Conservation (phyloP, 2,113 vertebrate species). For the Entosphenus tridentatus region DNA sequence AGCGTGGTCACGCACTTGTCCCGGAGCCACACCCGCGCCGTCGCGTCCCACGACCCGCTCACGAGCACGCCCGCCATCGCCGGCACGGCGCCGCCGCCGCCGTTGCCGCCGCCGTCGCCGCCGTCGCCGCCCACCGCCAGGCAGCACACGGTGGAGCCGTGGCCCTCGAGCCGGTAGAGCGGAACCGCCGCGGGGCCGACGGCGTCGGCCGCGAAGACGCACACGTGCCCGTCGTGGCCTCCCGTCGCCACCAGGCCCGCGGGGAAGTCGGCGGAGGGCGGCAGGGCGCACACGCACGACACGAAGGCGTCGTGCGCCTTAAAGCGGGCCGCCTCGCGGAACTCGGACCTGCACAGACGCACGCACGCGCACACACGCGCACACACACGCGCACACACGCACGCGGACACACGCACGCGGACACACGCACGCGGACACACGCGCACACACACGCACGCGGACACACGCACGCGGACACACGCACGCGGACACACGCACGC, state of each 20-base stretch:
- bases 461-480: no score
- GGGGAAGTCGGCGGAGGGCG: conserved; percentile 58
- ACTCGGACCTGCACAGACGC: no score
- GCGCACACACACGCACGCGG: no score
- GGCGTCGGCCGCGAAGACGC: conserved; percentile 52
- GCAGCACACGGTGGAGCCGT: conserved; percentile 22
- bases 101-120: conserved; percentile 28
- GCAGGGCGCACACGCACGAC: conserved; percentile 73
- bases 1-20: conserved; percentile 97
- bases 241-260: conserved; percentile 71
- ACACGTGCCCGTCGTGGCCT: conserved; percentile 80
- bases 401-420: no score
- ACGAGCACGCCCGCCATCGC: conserved; percentile 70
- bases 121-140: conserved; percentile 7
- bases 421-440: no score
- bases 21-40: conserved; percentile 84
- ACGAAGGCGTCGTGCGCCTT: conserved; percentile 80
- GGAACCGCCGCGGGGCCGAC: conserved; percentile 27
- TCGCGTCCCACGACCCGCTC: conserved; percentile 91
- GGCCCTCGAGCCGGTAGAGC: conserved; percentile 52
- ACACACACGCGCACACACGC: no score
- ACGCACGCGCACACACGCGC: no score
- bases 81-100: conserved; percentile 38
- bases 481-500: no score
- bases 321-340: conserved; percentile 39